Conservation (phyloP, 2,888 invertebrate genomes). For the Rhimphoctona megacephalus region DNA sequence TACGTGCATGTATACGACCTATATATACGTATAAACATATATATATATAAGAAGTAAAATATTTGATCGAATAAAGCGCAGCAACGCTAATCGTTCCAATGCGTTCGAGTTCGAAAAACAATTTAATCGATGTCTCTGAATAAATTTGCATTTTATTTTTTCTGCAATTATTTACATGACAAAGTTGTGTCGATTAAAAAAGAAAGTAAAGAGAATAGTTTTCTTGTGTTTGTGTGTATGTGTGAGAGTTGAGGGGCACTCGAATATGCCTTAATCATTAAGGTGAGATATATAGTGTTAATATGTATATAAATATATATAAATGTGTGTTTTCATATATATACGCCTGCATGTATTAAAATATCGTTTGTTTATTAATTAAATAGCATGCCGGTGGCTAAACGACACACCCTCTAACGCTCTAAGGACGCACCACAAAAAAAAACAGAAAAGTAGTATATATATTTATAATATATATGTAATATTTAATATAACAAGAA, state of each 20-base stretch:
- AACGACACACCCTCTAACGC: slow-evolving; percentile 76
- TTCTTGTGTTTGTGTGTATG: slow-evolving; percentile 9
- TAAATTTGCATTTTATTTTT: background rate
- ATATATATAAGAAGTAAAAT: slow-evolving; percentile 43
- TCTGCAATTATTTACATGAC: slow-evolving; percentile 47
- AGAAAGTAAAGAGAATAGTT: background rate
- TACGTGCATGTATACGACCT: slow-evolving; percentile 39
- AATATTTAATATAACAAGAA: slow-evolving; percentile 53
- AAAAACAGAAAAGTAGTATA: slow-evolving; percentile 70
- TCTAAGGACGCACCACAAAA: slow-evolving; percentile 76
- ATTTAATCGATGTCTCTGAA: background rate
- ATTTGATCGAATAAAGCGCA: slow-evolving; percentile 33
- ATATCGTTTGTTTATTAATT: slow-evolving; percentile 60
- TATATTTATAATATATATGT: slow-evolving; percentile 54
- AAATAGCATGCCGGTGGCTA: slow-evolving; percentile 77
- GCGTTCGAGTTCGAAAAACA: slow-evolving; percentile 15
- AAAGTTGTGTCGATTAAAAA: slow-evolving; percentile 10
- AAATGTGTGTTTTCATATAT: slow-evolving; percentile 48
- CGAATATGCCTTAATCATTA: slow-evolving; percentile 59
- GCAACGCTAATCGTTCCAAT: slow-evolving; percentile 47
- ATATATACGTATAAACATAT: slow-evolving; percentile 6
- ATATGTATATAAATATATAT: slow-evolving; percentile 62
- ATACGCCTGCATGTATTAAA: slow-evolving; percentile 61
- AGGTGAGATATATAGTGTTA: slow-evolving; percentile 47
- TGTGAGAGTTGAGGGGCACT: slow-evolving; percentile 29